Evolutionary conservation across 2,888 invertebrate genomes (phyloP), one percentile per base, ranked within the genome.

Genomic region (Chorisops tibialis): DNA sequence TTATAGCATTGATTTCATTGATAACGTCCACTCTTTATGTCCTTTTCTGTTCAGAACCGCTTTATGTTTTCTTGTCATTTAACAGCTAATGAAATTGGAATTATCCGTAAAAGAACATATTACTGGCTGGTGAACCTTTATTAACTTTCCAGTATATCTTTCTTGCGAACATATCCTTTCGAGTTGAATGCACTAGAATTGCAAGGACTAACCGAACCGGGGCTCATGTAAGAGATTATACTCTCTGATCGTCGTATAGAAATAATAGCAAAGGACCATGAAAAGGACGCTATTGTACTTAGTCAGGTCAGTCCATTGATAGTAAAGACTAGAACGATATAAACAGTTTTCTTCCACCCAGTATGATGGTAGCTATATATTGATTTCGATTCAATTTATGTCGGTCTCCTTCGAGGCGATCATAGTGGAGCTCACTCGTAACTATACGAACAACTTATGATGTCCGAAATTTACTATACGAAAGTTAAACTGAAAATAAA

Each of bases 51-150:
- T 9, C 30, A 30, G 30, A 30, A 30, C 5, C 30, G 30, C 30
- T 30, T 30, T 30, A 56, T 56, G 35, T 56, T 56, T 56, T 56
- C 56, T 56, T 56, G 56, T 56, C 56, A 56, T 56, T 56, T 56
- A 56, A 56, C 56, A 45, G 56, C 56, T 56, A 56, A 56, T 56
- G 56, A 56, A 56, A 56, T 56, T 56, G 56, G 45, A 56, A 56
- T 45, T 56, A 56, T 56, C 56, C 35, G 18, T 56, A 45, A 45
- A 43, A 30, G 35, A 35, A 56, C 39, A 56, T 56, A 45, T 56
- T 56, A 45, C 56, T 35, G 37, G 52, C 19, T 14, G 18, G 16
- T 16, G 19, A 54, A 56, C 45, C 43, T 56, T 56, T 56, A 56
- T 43, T 56, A 56, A 56, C 56, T 43, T 56, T 56, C 30, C 56